Evolutionary conservation across 2,888 invertebrate genomes (phyloP).

Genomic region (Orchestes rusci): DNA sequence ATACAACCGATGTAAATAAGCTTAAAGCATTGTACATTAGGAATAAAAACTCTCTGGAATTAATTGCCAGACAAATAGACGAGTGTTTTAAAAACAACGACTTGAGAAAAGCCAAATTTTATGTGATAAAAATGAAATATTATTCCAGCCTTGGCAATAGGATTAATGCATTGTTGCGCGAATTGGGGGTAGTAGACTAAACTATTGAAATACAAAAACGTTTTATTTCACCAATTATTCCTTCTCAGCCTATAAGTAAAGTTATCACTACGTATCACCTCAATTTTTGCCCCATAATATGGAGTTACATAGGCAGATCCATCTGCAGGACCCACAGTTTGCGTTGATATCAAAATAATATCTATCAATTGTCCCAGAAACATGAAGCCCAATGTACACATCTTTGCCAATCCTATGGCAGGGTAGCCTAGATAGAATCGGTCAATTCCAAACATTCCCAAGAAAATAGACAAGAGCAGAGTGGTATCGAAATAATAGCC

Average conservation of each 20-base stretch:
- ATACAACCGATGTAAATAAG: conserved; percentile 52
- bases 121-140: conserved; percentile 76
- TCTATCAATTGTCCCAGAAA: conserved; percentile 93
- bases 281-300: conserved; percentile 84
- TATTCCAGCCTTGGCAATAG: conserved; percentile 70
- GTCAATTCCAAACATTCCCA: conserved; percentile 97
- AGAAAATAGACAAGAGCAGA: conserved; percentile 85
- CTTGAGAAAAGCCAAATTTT: conserved; percentile 55
- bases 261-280: conserved; percentile 75
- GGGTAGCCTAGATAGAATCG: conserved; percentile 98
- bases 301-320: conserved; percentile 91
- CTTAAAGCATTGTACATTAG: conserved; percentile 52
- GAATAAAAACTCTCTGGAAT: conserved; percentile 50
- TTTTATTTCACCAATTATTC: conserved; percentile 56
- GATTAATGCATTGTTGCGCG: conserved; percentile 59
- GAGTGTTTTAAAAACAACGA: conserved; percentile 58
- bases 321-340: conserved; percentile 90
- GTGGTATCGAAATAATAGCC: conserved; percentile 91
- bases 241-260: conserved; percentile 75
- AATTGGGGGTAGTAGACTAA: conserved; percentile 51
- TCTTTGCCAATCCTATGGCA: conserved; percentile 87
- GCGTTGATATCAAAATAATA: conserved; percentile 90
- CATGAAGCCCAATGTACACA: conserved; percentile 94
- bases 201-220: neutral
- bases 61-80: conserved; percentile 52